Base-by-base conservation (phyloP, 2,113 vertebrate species). In the Calyptomena viridis region DNA sequence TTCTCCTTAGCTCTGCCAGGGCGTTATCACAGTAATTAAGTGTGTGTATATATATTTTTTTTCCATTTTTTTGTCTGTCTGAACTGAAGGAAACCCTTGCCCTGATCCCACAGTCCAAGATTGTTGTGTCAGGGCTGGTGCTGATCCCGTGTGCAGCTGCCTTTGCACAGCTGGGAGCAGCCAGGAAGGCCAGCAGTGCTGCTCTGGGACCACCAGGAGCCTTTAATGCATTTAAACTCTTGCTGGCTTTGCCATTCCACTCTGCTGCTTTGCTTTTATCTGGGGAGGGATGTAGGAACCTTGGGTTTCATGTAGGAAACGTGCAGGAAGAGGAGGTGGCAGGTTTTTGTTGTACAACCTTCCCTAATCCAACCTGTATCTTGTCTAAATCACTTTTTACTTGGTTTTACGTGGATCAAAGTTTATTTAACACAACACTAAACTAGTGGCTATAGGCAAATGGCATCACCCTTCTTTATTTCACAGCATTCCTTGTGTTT, bases 61-160 rank as follows among this genome's bases (percentile, higher is more conserved):
- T 24, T 1, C 49, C 25, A 21, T 3, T 42, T 22, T 17, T 4
- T 64, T 49, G 3, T 37, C n/a, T 66, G 2, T 39, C 42, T 53
- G 55, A 68, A 42, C 35, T 18, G 23, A 21, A 63, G 56, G 46
- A 76, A 79, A 6, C 9, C 69, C 56, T 52, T 66, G 64, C 60
- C 21, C 30, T 58, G 35, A 10, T 6, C 31, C 12, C 39, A 8
- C 1, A 17, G 25, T 8, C 1, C 1, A 3, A 13, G 42, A 0
- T 6, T 23, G 2, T 47, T 37, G 55, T 4, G 0, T 0, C 25
- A 0, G 47, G 19, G 42, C 2, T 31, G 0, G 4, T 4, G n/a
- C 23, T 0, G 1, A 4, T 5, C 9, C 40, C 2, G 0, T 75
- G 73, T 5, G 12, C 72, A 66, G 62, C 84, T 12, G 50, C 27